Base-by-base conservation (phyloP, 2,888 invertebrate genomes). In the Falcaria lacertinaria region DNA sequence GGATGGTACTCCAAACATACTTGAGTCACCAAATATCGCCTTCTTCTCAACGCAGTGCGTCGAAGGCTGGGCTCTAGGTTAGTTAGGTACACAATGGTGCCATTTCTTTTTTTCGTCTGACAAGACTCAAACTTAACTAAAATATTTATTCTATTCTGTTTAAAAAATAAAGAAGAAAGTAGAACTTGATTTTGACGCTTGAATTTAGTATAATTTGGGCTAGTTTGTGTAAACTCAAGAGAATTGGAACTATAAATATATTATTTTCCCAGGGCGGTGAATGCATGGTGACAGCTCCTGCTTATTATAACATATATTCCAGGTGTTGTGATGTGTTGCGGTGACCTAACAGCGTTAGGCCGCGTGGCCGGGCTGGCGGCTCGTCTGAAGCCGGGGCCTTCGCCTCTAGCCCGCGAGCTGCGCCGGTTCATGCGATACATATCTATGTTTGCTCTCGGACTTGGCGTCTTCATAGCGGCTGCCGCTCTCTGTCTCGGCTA, bases 371-470 rank as follows among this genome's bases (percentile, higher is more conserved):
- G 97, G 53, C 86, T 98, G 52, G 97, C 97, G 17, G 96, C 97
- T 37, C 95, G 97, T 37, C 90, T 98, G 54, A 95, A 96, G 64
- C 97, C 97, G 47, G 97, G 95, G 35, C 97, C 98, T 71, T 99
- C 99, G 7, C 99, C 99, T 25, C 96, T 99, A 69, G 95, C 98
- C 46, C 95, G 96, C 76, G 98, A 99, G 91, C 97, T 99, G 69
- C 94, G 94, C 49, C 97, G 97, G 80, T 99, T 99, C 89, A 99
- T 99, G 90, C 96, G 97, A 70, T 92, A 97, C 71, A 98, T 99
- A 84, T 98, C 98, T 44, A 94, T 96, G 42, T 97, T 96, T 73
- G 97, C 97, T 51, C 93, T 97, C 41, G 94, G 95, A 74, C 92
- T 97, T 50, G 97, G 97, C 46, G 92, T 98, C 11, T 94, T 97